Base-by-base conservation (phyloP, 1,140 invertebrate species). In the Meloidogyne chitwoodi region DNA sequence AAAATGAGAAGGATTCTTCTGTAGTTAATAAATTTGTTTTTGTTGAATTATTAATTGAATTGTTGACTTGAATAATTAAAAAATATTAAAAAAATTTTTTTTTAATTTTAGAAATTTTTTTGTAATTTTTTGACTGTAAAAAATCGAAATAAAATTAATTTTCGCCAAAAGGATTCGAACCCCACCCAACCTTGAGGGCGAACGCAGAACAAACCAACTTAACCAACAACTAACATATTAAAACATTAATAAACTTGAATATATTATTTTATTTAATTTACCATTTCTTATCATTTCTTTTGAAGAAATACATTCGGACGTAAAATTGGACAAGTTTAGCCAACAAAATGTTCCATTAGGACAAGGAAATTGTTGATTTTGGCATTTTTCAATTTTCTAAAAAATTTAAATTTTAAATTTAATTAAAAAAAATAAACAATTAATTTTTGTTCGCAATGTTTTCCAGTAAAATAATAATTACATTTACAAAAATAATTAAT, bases 361-460 rank as follows among this genome's bases (percentile, higher is more conserved):
- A n/a, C 48, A 56, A 4, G 12, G 48, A 56, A 56, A 5, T 56
- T 8, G 19, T n/a, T 56, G 19, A 56, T n/a, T 56, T 1, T 5
- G 6, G 48, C 48, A 56, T 56, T 56, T 19, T n/a, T 48, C 19
- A 19, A 6, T 56, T 56, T 8, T 8, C 48, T 56, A 48, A n/a
- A n/a, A 8, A n/a, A n/a, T 19, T 48, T 56, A n/a, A n/a, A 56
- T 44, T 44, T 44, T 44, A 44, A 44, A 16, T 44, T 16, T 44
- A 14, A 56, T 8, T 56, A n/a, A 22, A 56, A 48, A 48, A 19
- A 19, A 19, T 12, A 14, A 68, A 11, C 27, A 24, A 68, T 24
- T 24, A 22, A 14, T 73, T 22, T 73, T n/a, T 22, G 5, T n/a
- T 73, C 27, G 22, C 71, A 73, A 63, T 73, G 71, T 29, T 73